A percentile compares a stretch with the other conserved stretches of the same genome.
Evolutionary conservation across 2,888 invertebrate species (phyloP).

Genomic region (Uropetala carovei): DNA sequence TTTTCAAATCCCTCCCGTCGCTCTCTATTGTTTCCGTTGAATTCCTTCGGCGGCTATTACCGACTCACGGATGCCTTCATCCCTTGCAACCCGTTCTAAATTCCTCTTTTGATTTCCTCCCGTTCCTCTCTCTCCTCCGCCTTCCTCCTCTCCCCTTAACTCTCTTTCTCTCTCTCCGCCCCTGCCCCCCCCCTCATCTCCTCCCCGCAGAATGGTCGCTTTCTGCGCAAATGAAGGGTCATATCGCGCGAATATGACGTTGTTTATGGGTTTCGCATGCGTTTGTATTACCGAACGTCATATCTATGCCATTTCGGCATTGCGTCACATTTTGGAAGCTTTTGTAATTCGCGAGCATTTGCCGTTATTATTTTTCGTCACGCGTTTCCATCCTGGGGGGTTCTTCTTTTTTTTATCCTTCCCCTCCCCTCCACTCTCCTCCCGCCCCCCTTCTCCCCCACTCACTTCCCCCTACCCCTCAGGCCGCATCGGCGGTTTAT

Average conservation of each 20-base stretch:
- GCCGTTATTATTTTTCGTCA: constrained; percentile 63
- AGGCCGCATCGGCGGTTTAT: constrained; percentile 59
- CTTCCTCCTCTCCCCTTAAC: background rate
- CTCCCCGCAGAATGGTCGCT: constrained; percentile 3
- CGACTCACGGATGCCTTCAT: background rate
- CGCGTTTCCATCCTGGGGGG: constrained; percentile 39
- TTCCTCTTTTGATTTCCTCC: constrained; percentile 41
- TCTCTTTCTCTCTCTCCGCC: too few relatives aligned
- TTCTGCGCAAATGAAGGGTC: constrained; percentile 54
- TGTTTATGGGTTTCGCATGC: constrained; percentile 64
- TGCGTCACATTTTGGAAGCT: constrained; percentile 64
- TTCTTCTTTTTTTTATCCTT: background rate
- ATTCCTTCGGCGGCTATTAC: background rate
- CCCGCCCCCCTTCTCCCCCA: background rate
- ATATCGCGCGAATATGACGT: constrained; percentile 60
- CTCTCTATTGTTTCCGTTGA: background rate
- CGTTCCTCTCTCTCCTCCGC: background rate
- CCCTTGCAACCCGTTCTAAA: background rate
- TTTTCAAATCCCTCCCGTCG: too few relatives aligned
- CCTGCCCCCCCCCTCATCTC: background rate
- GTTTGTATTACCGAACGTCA: constrained; percentile 63
- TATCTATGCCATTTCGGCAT: constrained; percentile 62
- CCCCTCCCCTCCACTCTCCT: background rate
- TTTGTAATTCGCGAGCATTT: constrained; percentile 64
- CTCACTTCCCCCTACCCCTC: background rate